phyloP scores from a whole-genome alignment of 2,888 invertebrate genomes.

The Polymixis flavicincta region DNA sequence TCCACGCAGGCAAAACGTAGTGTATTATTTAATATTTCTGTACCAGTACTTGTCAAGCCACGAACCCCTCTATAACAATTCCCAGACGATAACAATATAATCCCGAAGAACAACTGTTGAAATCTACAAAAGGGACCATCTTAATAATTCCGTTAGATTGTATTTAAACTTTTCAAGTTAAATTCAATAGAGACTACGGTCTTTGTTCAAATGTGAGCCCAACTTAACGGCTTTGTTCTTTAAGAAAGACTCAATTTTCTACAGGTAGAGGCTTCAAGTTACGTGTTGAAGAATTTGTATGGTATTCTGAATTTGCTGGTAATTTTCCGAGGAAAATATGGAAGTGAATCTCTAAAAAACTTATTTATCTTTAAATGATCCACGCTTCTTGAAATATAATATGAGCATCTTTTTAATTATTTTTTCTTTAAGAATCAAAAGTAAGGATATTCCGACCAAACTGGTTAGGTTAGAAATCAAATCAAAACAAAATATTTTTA shows the following conservation, averaged over 20 bases:
- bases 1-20: too few relatives aligned
- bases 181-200: conserved; percentile 31
- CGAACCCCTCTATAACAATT: background rate
- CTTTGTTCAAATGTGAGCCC: conserved; percentile 33
- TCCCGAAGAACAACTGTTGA: conserved; percentile 26
- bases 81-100: background rate
- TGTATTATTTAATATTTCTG: too few relatives aligned
- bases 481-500: too few relatives aligned
- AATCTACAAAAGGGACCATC: conserved; percentile 21
- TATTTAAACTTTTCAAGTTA: conserved; percentile 30
- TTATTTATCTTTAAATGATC: too few relatives aligned
- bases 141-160: conserved; percentile 46
- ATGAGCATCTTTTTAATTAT: too few relatives aligned
- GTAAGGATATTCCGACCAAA: too few relatives aligned
- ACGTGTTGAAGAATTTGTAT: background rate
- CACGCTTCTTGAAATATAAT: too few relatives aligned
- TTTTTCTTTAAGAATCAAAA: too few relatives aligned
- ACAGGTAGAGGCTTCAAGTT: background rate
- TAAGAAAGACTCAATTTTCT: background rate
- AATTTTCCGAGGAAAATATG: background rate
- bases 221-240: conserved; percentile 26
- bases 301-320: background rate
- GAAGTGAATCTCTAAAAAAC: too few relatives aligned
- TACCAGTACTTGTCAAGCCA: too few relatives aligned
- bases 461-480: too few relatives aligned